phyloP scores from a whole-genome alignment of 2,888 invertebrate species.

The Branchellion lobata region DNA sequence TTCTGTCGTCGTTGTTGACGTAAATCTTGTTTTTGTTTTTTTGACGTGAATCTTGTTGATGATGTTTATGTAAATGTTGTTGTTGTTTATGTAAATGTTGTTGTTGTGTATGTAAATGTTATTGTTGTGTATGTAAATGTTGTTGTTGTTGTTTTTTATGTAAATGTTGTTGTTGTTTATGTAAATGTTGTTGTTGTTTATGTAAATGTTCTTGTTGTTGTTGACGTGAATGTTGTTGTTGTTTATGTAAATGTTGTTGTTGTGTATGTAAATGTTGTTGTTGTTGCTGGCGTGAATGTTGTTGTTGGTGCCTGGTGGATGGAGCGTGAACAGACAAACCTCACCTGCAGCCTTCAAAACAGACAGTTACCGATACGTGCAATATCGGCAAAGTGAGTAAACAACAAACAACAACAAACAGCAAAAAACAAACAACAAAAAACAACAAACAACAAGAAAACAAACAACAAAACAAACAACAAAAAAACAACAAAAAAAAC shows the following conservation, averaged over 20 bases:
- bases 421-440: too few species aligned
- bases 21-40: background rate
- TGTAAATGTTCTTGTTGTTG: background rate
- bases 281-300: background rate
- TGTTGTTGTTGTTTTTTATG: too few species aligned
- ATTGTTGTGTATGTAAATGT: too few species aligned
- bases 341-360: too few species aligned
- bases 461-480: too few species aligned
- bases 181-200: background rate
- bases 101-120: too few species aligned
- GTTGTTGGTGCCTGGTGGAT: background rate
- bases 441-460: too few species aligned
- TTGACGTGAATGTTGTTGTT: background rate
- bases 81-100: background rate
- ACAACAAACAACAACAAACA: too few species aligned
- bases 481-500: too few species aligned
- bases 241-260: background rate
- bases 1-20: background rate
- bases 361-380: too few species aligned
- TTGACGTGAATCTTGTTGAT: background rate
- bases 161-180: too few species aligned
- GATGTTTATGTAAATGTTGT: background rate
- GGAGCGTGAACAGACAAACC: background rate
- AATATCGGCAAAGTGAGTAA: too few species aligned
- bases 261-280: background rate